phyloP scores from a whole-genome alignment of 2,888 invertebrate species.

The Macaria notata region DNA sequence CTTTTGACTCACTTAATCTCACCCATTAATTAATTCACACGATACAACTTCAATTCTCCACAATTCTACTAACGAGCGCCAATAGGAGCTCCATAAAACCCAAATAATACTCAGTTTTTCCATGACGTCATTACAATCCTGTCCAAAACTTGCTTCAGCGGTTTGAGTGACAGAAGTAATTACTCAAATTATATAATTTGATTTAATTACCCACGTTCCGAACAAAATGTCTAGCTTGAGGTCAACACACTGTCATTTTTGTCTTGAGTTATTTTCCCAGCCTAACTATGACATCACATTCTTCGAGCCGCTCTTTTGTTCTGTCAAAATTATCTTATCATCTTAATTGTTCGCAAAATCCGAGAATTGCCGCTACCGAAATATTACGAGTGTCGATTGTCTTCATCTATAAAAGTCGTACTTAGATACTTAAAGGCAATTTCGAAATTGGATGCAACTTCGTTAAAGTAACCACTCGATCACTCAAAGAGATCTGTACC shows the following conservation, averaged over 20 bases:
- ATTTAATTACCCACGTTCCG: conserved; percentile 29
- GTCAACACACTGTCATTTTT: conserved; percentile 36
- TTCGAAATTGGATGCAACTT: conserved; percentile 29
- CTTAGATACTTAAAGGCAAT: conserved; percentile 5
- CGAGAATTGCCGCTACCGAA: conserved; percentile 7
- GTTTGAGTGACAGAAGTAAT: conserved; percentile 38
- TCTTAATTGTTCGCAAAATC: conserved; percentile 24
- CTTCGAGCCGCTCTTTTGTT: conserved; percentile 30
- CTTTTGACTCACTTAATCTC: conserved; percentile 16
- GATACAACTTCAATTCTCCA: conserved; percentile 5
- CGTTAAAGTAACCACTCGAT: conserved; percentile 31
- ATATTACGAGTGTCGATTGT: conserved; percentile 15
- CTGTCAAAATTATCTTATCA: conserved; percentile 28
- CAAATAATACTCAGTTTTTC: conserved; percentile 6
- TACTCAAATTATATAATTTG: conserved; percentile 26
- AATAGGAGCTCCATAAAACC: conserved; percentile 4
- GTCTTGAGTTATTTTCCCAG: conserved; percentile 33
- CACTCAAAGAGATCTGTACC: conserved; percentile 31
- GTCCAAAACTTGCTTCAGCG: conserved; percentile 30
- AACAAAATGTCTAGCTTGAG: conserved; percentile 27
- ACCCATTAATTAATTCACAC: conserved; percentile 12
- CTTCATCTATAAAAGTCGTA: conserved; percentile 9
- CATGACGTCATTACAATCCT: conserved; percentile 26
- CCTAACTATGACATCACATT: conserved; percentile 34
- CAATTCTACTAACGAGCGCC: conserved; percentile 11